Percentiles rank a stretch among this genome's conserved stretches.
Evolutionary conservation across 1,140 invertebrate genomes (phyloP).

Genomic region (Magallana ariakensis): DNA sequence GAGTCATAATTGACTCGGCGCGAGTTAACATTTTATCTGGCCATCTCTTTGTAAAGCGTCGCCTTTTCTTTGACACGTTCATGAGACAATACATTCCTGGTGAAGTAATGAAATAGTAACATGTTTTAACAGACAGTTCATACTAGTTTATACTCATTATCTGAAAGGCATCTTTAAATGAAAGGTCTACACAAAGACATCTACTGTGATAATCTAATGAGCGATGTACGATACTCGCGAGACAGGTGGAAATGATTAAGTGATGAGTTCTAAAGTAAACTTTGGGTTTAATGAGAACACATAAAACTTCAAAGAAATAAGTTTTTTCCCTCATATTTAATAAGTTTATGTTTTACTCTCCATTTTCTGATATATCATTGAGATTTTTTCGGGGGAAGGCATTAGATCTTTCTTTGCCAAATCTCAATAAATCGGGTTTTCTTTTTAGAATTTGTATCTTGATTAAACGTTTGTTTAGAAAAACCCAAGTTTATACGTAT

Average conservation of each 20-base stretch:
- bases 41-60: background rate
- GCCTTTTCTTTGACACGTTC: conserved; percentile 22
- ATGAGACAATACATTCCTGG: conserved; percentile 21
- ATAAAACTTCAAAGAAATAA: background rate
- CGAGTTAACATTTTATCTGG: conserved; percentile 31
- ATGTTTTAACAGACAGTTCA: conserved; percentile 26
- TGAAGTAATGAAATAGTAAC: conserved; percentile 7
- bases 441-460: too few species aligned
- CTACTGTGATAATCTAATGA: background rate
- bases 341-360: too few species aligned
- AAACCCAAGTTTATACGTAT: too few species aligned
- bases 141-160: conserved; percentile 9
- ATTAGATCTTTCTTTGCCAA: too few species aligned
- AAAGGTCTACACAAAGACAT: background rate
- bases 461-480: too few species aligned
- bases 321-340: too few species aligned
- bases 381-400: too few species aligned
- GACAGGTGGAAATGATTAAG: background rate
- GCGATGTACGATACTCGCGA: background rate
- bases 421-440: too few species aligned
- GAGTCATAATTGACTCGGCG: conserved; percentile 23
- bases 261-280: background rate
- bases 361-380: too few species aligned
- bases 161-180: background rate
- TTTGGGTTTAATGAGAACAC: conserved; percentile 13